phyloP scores from a whole-genome alignment of 2,888 invertebrate genomes.

The Euproctis similis region DNA sequence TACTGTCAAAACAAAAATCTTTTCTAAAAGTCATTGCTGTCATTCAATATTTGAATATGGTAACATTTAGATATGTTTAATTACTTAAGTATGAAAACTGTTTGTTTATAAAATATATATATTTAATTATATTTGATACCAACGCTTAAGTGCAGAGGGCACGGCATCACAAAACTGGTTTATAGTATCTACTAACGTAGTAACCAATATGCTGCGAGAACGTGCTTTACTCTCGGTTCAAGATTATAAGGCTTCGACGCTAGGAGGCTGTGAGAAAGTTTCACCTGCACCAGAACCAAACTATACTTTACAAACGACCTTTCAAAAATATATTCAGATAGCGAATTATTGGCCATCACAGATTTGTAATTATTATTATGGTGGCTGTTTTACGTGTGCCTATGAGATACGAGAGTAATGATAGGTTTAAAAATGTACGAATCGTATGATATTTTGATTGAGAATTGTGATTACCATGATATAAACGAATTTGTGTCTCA shows the following conservation, averaged over 20 bases:
- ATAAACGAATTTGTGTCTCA: too few relatives aligned
- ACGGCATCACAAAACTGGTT: conserved; percentile 63
- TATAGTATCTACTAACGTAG: conserved; percentile 63
- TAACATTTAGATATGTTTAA: too few relatives aligned
- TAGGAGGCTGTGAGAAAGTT: conserved; percentile 64
- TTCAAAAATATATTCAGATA: conserved; percentile 12
- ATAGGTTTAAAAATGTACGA: neutral
- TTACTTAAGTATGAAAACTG: too few relatives aligned
- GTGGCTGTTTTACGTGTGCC: conserved; percentile 1
- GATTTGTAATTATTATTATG: conserved; percentile 4
- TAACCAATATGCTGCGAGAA: conserved; percentile 69
- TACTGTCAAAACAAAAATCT: too few relatives aligned
- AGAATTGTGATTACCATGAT: too few relatives aligned
- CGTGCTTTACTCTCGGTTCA: conserved; percentile 42
- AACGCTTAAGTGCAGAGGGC: conserved; percentile 68
- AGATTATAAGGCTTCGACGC: conserved; percentile 49
- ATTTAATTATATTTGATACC: too few relatives aligned
- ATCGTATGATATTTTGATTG: too few relatives aligned
- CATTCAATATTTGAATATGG: too few relatives aligned
- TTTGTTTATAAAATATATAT: too few relatives aligned
- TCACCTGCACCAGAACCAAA: conserved; percentile 52
- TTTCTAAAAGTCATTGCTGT: too few relatives aligned
- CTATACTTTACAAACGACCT: conserved; percentile 30
- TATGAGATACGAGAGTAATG: conserved; percentile 3
- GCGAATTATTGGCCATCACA: conserved; percentile 9